Conservation (phyloP, 2,797 vertebrate species). For the Myotis myotis region DNA sequence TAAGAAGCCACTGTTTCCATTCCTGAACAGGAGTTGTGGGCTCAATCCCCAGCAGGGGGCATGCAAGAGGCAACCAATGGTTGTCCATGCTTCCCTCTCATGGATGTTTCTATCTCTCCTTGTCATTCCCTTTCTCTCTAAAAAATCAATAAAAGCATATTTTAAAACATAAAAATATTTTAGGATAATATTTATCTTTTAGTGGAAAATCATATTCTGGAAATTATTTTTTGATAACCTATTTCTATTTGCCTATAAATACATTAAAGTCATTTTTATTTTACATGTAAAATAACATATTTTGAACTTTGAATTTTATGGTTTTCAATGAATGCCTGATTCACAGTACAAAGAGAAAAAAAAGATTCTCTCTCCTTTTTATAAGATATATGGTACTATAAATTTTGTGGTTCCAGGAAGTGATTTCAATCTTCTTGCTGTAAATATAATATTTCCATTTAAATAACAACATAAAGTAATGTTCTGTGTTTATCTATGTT, state of each 20-base stretch:
- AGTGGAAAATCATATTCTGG: neutral
- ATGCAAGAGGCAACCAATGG: too few species aligned
- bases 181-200: neutral
- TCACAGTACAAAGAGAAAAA: neutral
- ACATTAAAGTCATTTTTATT: neutral
- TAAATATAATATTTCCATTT: neutral
- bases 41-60: too few species aligned
- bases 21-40: too few species aligned
- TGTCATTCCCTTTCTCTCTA: too few species aligned
- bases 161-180: neutral
- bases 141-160: too few species aligned
- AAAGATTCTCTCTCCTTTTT: neutral
- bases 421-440: neutral
- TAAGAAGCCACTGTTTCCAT: too few species aligned
- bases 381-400: neutral
- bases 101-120: too few species aligned
- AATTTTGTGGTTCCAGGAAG: neutral
- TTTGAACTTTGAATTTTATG: neutral
- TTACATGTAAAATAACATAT: neutral
- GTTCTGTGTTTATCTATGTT: neutral
- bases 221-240: neutral
- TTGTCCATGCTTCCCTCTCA: too few species aligned
- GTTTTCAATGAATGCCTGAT: neutral
- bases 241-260: neutral
- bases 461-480: neutral